Evolutionary conservation across 2,113 vertebrate genomes (phyloP).

Genomic region (Trochalopteron elliotii): DNA sequence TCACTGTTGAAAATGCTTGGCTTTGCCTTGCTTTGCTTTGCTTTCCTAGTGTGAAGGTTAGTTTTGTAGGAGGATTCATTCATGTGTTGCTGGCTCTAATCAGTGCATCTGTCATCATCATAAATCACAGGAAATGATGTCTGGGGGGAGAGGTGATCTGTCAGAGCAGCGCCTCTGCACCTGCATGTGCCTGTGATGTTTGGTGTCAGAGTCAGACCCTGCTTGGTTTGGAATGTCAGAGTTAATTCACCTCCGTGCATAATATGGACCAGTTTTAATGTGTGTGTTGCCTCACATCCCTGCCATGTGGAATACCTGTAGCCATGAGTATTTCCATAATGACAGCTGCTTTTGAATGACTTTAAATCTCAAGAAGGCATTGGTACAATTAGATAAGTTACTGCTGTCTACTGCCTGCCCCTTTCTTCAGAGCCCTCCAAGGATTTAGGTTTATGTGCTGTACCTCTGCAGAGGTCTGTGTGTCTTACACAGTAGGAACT

Average conservation of each 20-base stretch:
- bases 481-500: background rate
- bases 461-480: accelerated
- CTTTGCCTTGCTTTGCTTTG: background rate
- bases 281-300: accelerated
- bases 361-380: background rate
- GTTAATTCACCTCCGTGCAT: background rate
- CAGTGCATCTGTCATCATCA: accelerated
- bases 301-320: background rate
- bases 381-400: background rate
- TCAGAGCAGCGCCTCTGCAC: background rate
- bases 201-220: background rate
- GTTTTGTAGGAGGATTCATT: background rate
- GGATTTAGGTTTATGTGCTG: background rate
- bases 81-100: background rate
- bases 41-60: background rate
- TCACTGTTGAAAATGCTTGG: background rate
- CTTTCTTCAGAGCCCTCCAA: background rate
- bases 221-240: background rate
- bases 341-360: background rate
- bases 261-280: background rate
- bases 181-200: background rate
- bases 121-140: background rate
- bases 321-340: background rate
- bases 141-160: background rate
- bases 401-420: background rate